A percentile compares a stretch with the other conserved stretches of the same genome.
These are phyloP conservation scores for Platalea minor DNA, from an alignment of 2,797 vertebrate genomes.

Conservation along the genomic window DNA sequence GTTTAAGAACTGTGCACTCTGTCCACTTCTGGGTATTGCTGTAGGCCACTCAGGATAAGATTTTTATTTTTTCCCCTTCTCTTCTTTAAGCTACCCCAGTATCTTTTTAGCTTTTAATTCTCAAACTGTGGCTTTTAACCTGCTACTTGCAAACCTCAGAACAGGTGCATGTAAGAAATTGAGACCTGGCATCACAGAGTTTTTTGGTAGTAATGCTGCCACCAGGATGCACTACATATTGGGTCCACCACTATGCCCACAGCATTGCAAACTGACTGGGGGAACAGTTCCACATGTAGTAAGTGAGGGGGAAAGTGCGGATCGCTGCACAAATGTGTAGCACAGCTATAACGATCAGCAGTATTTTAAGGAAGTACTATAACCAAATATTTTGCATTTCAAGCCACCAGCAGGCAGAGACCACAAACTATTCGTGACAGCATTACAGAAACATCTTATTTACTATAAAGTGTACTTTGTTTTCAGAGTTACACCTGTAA, in stretches of 20 bases:
- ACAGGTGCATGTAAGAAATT: neutral
- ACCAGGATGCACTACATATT: rapidly evolving
- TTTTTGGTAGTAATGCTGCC: neutral
- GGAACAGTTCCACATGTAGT: rapidly evolving
- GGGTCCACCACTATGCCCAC: neutral
- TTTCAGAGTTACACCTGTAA: neutral
- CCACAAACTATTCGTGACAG: neutral
- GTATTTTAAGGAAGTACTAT: neutral
- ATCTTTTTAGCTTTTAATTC: neutral
- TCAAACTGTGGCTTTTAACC: neutral
- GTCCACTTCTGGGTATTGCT: neutral
- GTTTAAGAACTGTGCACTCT: neutral
- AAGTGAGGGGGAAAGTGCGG: neutral
- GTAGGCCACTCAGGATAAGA: neutral
- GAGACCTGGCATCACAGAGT: neutral
- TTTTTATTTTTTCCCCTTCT: rapidly evolving
- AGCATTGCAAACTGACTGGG: neutral
- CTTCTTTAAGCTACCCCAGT: neutral
- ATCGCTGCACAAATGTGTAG: neutral
- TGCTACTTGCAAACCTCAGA: neutral
- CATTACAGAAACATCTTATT: neutral
- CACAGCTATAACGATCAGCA: neutral
- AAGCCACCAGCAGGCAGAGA: neutral
- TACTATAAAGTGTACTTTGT: neutral
- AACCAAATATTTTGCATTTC: neutral